These are phyloP conservation scores for Hydrozoanthus gracilis DNA, from an alignment of 92 coral and sea anemone species.

Conservation along the genomic window DNA sequence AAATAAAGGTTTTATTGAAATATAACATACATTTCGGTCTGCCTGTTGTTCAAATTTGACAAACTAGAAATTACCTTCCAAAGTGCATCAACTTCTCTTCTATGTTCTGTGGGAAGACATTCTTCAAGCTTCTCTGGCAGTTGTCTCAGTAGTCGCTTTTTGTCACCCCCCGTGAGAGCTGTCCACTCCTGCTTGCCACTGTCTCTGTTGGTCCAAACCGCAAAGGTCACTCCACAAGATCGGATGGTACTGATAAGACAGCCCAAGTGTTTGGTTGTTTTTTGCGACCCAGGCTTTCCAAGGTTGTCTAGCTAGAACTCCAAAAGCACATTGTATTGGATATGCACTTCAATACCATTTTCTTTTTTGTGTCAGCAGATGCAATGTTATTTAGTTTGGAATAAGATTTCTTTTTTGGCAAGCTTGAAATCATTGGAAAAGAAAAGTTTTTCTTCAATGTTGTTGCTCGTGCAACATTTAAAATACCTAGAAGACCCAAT, in stretches of 20 bases:
- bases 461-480: no score
- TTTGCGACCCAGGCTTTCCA: background rate
- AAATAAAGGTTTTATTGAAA: no score
- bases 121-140: background rate
- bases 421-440: no score
- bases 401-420: no score
- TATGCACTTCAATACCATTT: no score
- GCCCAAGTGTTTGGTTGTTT: background rate
- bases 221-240: slow-evolving; percentile 9
- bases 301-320: background rate
- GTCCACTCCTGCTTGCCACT: background rate
- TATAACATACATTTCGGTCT: background rate
- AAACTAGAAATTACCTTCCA: background rate
- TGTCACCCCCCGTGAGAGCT: background rate
- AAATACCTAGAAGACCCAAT: no score
- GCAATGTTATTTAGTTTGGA: no score
- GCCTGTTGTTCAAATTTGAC: background rate
- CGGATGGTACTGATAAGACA: background rate
- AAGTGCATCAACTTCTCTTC: background rate
- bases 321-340: background rate
- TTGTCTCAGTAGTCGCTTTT: background rate
- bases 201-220: background rate
- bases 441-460: no score
- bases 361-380: background rate
- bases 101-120: background rate